A percentile compares a stretch with the other conserved stretches of the same genome.
Evolutionary conservation across 2,113 vertebrate species (phyloP).

Genomic region (Rallus limicola): DNA sequence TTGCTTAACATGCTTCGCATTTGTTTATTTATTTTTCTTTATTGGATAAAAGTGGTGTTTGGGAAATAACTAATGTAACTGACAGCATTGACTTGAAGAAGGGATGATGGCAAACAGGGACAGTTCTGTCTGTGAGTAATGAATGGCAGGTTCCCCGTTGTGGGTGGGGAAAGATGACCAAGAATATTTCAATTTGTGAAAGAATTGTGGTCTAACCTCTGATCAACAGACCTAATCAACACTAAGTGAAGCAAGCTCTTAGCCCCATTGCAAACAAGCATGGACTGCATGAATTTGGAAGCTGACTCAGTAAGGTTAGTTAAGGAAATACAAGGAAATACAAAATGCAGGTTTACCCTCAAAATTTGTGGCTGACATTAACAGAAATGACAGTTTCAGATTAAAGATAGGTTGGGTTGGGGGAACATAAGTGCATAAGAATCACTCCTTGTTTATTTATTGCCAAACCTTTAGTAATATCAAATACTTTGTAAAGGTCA

Average conservation of each 20-base stretch:
- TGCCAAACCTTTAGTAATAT: background rate
- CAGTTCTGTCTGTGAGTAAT: background rate
- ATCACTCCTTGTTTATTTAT: background rate
- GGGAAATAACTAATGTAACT: constrained; percentile 27
- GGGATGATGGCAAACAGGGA: background rate
- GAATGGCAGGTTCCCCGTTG: background rate
- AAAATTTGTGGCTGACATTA: background rate
- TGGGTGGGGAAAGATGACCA: background rate
- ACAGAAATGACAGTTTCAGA: background rate
- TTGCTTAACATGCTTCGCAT: constrained; percentile 17
- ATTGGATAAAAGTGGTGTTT: constrained; percentile 17
- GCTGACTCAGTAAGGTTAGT: background rate
- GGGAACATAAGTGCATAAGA: background rate
- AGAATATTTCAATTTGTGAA: background rate
- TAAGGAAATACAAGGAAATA: background rate
- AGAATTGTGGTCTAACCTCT: constrained; percentile 13
- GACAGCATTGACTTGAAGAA: background rate
- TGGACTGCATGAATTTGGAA: background rate
- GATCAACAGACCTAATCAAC: background rate
- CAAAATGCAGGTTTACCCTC: background rate
- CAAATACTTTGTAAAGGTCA: background rate
- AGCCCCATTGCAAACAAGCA: background rate
- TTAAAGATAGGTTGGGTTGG: background rate
- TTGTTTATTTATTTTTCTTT: constrained; percentile 52
- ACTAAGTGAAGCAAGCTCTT: background rate